phyloP scores from a whole-genome alignment of 2,113 vertebrate species.

The Lepisosteus osseus region DNA sequence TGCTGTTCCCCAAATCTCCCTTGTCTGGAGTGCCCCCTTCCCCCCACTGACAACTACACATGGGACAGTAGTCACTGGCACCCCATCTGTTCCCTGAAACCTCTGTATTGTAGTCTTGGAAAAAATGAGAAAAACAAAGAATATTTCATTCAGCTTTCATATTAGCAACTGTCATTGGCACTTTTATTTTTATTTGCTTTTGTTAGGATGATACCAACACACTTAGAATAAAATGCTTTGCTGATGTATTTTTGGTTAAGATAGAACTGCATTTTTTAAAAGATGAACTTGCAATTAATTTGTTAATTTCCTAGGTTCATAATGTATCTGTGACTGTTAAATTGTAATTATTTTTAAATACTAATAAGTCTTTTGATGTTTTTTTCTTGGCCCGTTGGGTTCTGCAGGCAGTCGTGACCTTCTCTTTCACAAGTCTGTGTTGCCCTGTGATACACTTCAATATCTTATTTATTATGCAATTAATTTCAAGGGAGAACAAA shows the following conservation, averaged over 20 bases:
- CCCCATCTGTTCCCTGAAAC: conserved; percentile 49
- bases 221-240: conserved; percentile 40
- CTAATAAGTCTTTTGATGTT: too few relatives aligned
- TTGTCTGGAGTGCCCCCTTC: too few relatives aligned
- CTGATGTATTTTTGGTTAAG: conserved; percentile 40
- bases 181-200: conserved; percentile 48
- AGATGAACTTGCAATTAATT: conserved; percentile 17
- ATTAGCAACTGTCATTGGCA: conserved; percentile 52
- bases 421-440: too few relatives aligned
- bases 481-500: too few relatives aligned
- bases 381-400: too few relatives aligned
- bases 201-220: conserved; percentile 41
- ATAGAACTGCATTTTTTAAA: conserved; percentile 48
- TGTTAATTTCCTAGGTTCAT: not conserved
- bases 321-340: too few relatives aligned
- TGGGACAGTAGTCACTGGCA: conserved; percentile 20
- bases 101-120: conserved; percentile 49
- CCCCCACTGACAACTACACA: too few relatives aligned
- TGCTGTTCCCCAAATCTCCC: too few relatives aligned
- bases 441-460: too few relatives aligned
- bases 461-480: too few relatives aligned
- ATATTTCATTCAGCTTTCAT: conserved; percentile 47
- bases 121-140: conserved; percentile 47
- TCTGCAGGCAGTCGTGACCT: too few relatives aligned
- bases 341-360: too few relatives aligned